phyloP scores from a whole-genome alignment of 2,113 vertebrate species.

The Leptobrachium leishanense region DNA sequence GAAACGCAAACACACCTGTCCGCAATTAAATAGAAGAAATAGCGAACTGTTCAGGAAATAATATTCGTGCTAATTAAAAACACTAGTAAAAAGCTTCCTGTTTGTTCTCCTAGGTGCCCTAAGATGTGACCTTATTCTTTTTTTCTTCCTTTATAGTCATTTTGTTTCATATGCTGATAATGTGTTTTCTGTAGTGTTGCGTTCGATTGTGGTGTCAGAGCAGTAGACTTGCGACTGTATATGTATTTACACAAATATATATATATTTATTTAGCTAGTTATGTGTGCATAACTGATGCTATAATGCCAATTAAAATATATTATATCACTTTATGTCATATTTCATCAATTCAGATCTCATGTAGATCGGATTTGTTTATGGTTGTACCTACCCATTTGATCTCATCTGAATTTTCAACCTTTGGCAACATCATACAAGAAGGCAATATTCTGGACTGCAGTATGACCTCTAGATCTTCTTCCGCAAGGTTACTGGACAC shows the following conservation, averaged over 20 bases:
- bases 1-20: conserved; percentile 92
- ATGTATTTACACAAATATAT: no score
- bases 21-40: conserved; percentile 91
- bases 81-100: conserved; percentile 99
- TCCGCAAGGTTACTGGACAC: conserved; percentile 89
- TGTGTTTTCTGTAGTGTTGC: conserved; percentile 47
- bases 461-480: conserved; percentile 79
- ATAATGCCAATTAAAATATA: no score
- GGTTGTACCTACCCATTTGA: conserved; percentile 83
- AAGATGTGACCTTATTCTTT: conserved; percentile 70
- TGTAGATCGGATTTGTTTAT: not conserved
- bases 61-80: conserved; percentile 97
- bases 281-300: no score
- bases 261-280: no score
- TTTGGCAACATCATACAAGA: conserved; percentile 94
- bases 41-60: conserved; percentile 92
- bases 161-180: conserved; percentile 61
- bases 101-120: conserved; percentile 78
- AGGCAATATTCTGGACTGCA: conserved; percentile 79
- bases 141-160: conserved; percentile 53
- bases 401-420: conserved; percentile 83
- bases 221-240: no score
- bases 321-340: no score
- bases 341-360: no score
- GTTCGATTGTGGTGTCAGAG: not conserved